Conservation (phyloP, 2,797 vertebrate genomes). For the Rachycentron canadum region DNA sequence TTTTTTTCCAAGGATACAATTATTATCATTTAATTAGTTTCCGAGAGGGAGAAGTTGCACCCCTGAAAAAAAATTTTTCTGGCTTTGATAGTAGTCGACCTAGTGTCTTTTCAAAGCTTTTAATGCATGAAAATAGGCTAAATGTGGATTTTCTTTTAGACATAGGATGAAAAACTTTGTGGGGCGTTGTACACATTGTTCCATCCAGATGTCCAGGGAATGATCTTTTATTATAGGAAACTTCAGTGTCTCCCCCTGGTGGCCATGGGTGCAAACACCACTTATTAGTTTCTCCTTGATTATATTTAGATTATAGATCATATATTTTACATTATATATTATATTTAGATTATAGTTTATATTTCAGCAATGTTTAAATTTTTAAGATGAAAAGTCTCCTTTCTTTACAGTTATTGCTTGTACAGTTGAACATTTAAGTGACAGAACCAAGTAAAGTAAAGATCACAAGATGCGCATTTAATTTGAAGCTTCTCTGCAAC, state of each 20-base stretch:
- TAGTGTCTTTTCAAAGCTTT: conserved; percentile 16
- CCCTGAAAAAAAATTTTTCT: conserved; percentile 57
- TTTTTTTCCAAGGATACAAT: conserved; percentile 79
- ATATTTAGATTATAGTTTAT: too few species aligned
- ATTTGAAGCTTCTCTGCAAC: not conserved
- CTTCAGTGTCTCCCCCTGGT: conserved; percentile 80
- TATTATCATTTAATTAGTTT: conserved; percentile 68
- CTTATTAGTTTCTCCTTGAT: conserved; percentile 40
- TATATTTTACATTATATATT: too few species aligned
- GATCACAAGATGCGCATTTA: not conserved
- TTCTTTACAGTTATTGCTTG: not conserved
- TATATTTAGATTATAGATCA: too few species aligned
- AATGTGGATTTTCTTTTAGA: conserved; percentile 45
- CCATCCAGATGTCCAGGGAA: conserved; percentile 74
- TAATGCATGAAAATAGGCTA: conserved; percentile 53
- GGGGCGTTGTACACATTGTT: conserved; percentile 88
- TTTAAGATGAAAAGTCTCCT: not conserved
- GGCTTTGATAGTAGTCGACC: conserved; percentile 44
- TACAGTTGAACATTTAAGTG: not conserved
- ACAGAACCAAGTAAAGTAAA: not conserved
- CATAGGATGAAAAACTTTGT: conserved; percentile 68
- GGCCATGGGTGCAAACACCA: conserved; percentile 56
- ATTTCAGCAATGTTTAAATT: not conserved
- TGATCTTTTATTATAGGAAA: conserved; percentile 63
- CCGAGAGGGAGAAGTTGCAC: conserved; percentile 54